A percentile compares a stretch with the other conserved stretches of the same genome.
phyloP scores from a whole-genome alignment of 1,140 invertebrate genomes.

The Drosophila cardini region DNA sequence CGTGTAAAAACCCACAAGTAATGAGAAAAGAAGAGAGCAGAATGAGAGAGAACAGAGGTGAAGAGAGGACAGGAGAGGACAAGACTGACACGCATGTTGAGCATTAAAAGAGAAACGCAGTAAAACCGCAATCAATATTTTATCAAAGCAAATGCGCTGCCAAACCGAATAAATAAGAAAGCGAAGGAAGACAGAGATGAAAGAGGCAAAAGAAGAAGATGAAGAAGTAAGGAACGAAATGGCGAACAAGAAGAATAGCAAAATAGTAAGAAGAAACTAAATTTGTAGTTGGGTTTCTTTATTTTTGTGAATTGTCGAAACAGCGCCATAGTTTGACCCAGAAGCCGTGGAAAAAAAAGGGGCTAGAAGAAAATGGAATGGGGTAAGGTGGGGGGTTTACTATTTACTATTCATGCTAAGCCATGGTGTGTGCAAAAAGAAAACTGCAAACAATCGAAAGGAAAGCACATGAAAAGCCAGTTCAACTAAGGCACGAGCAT shows the following conservation, averaged over 20 bases:
- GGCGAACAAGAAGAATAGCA: neutral
- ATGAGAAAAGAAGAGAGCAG: slow-evolving; percentile 22
- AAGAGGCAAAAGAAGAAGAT: neutral
- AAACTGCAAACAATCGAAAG: slow-evolving; percentile 76
- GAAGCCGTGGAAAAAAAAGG: neutral
- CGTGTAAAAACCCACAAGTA: slow-evolving; percentile 56
- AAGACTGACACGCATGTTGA: slow-evolving; percentile 69
- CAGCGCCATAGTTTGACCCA: slow-evolving; percentile 27
- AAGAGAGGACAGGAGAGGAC: neutral
- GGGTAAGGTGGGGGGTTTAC: slow-evolving; percentile 13
- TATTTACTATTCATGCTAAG: slow-evolving; percentile 81
- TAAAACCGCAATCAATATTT: slow-evolving; percentile 78
- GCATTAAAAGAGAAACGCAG: slow-evolving; percentile 54
- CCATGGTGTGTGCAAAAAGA: slow-evolving; percentile 72
- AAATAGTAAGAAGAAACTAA: neutral
- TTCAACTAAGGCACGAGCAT: slow-evolving; percentile 58
- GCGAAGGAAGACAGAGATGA: neutral
- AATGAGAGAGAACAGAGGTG: neutral
- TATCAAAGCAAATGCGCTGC: slow-evolving; percentile 65
- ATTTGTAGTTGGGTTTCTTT: slow-evolving; percentile 22
- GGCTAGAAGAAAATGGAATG: too few species aligned
- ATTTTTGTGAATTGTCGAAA: slow-evolving; percentile 30
- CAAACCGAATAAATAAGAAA: slow-evolving; percentile 40
- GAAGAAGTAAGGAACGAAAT: neutral
- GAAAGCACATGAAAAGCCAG: slow-evolving; percentile 62